These are phyloP conservation scores for Melanogrammus aeglefinus DNA, from an alignment of 2,797 vertebrate species.

Conservation along the genomic window DNA sequence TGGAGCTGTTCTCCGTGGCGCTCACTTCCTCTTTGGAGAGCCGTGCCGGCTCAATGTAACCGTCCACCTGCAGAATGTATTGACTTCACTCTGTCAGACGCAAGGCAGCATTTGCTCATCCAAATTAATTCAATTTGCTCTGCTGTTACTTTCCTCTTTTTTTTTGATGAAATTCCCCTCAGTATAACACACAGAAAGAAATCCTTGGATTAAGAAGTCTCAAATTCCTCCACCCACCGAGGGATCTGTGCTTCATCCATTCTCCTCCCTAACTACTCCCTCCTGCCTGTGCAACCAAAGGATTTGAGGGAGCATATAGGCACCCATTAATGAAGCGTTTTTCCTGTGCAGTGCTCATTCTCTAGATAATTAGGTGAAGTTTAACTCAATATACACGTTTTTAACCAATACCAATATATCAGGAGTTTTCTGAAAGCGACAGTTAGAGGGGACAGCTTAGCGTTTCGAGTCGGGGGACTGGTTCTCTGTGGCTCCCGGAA, in stretches of 20 bases:
- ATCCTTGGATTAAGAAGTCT: not conserved
- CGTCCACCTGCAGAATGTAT: not conserved
- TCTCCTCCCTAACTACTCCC: not conserved
- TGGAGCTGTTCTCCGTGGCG: not conserved
- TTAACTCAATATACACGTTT: not conserved
- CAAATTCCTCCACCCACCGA: not conserved
- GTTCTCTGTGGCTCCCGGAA: too few species aligned
- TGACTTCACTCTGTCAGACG: not conserved
- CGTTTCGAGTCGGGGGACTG: too few species aligned
- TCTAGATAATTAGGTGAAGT: not conserved
- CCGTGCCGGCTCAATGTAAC: not conserved
- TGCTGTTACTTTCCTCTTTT: not conserved
- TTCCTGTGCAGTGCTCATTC: not conserved
- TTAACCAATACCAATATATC: too few species aligned
- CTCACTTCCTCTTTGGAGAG: not conserved
- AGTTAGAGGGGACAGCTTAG: too few species aligned
- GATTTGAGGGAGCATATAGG: too few species aligned
- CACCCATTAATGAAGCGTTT: not conserved
- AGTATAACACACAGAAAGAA: not conserved
- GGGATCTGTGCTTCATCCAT: not conserved
- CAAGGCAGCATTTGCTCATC: not conserved
- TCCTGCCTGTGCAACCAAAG: too few species aligned
- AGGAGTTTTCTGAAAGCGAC: too few species aligned
- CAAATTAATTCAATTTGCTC: not conserved
- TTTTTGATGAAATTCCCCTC: not conserved